These are phyloP conservation scores for Urocolius indicus DNA, from an alignment of 2,113 vertebrate genomes.

Conservation along the genomic window DNA sequence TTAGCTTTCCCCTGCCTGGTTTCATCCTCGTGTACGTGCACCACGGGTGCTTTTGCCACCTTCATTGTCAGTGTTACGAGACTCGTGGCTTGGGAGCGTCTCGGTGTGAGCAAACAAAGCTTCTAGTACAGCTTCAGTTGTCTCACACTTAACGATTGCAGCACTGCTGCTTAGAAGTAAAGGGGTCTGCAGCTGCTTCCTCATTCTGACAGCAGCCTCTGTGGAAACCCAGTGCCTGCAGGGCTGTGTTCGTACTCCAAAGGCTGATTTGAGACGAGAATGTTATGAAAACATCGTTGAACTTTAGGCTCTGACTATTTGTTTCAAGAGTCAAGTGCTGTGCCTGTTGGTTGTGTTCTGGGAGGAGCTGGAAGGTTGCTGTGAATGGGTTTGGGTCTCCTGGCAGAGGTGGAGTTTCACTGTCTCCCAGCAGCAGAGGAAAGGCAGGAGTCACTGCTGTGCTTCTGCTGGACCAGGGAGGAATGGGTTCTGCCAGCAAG, in stretches of 20 bases:
- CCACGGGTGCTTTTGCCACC: accelerated
- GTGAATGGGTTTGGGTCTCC: neutral
- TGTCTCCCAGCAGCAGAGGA: neutral
- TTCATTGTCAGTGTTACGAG: neutral
- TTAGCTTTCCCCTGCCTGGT: neutral
- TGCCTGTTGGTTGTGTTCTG: accelerated
- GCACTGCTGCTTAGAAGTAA: accelerated
- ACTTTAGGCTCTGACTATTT: neutral
- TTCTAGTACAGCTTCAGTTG: accelerated
- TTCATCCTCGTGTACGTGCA: neutral
- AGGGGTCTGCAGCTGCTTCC: neutral
- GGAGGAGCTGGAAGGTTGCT: neutral
- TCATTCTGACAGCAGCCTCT: neutral
- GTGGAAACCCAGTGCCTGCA: neutral
- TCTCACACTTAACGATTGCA: neutral
- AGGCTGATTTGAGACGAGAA: neutral
- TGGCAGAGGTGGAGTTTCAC: neutral
- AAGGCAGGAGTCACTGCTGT: neutral
- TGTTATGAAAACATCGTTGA: neutral
- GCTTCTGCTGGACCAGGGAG: neutral
- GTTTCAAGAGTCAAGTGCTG: neutral
- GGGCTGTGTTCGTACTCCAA: neutral
- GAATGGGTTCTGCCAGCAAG: neutral
- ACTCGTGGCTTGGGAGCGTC: neutral
- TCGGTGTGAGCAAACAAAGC: neutral